These are phyloP conservation scores for Nematolebias whitei DNA, from an alignment of 2,113 vertebrate species.

Conservation along the genomic window DNA sequence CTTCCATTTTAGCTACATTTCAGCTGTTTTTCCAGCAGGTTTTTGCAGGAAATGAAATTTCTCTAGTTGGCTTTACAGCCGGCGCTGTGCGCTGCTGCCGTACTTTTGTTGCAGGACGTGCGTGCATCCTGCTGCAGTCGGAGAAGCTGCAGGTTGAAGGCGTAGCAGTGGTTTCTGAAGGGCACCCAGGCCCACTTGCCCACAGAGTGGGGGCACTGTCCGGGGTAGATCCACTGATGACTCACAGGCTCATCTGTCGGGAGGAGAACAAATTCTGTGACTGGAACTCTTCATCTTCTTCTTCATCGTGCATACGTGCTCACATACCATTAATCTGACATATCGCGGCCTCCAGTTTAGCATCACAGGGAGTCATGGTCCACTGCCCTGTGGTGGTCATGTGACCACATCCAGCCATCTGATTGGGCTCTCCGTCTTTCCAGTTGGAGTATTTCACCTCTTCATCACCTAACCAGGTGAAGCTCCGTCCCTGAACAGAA, in stretches of 20 bases:
- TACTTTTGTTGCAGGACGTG: slow-evolving; percentile 88
- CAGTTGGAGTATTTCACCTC: slow-evolving; percentile 86
- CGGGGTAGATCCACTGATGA: slow-evolving; percentile 83
- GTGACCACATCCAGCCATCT: slow-evolving; percentile 85
- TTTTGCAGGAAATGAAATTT: too few relatives aligned
- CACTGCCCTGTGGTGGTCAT: slow-evolving; percentile 87
- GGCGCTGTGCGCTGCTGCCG: background rate
- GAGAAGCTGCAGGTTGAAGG: slow-evolving; percentile 90
- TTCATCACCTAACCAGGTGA: slow-evolving; percentile 88
- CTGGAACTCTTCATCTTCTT: background rate
- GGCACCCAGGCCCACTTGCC: slow-evolving; percentile 90
- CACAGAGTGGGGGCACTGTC: slow-evolving; percentile 86
- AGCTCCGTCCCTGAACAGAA: slow-evolving; percentile 76
- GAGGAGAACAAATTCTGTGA: background rate
- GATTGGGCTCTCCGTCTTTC: slow-evolving; percentile 87
- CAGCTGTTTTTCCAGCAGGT: too few relatives aligned
- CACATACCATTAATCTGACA: slow-evolving; percentile 79
- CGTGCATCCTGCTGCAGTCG: slow-evolving; percentile 87
- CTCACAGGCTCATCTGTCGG: slow-evolving; percentile 58
- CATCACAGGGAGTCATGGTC: slow-evolving; percentile 84
- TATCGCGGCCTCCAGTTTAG: slow-evolving; percentile 88
- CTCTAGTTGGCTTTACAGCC: too few relatives aligned
- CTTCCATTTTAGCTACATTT: too few relatives aligned
- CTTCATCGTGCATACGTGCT: background rate
- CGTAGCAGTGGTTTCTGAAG: slow-evolving; percentile 93